A percentile compares a stretch with the other conserved stretches of the same genome.
These are phyloP conservation scores for Phoronis australis DNA, from an alignment of 2,888 invertebrate genomes.

Conservation along the genomic window DNA sequence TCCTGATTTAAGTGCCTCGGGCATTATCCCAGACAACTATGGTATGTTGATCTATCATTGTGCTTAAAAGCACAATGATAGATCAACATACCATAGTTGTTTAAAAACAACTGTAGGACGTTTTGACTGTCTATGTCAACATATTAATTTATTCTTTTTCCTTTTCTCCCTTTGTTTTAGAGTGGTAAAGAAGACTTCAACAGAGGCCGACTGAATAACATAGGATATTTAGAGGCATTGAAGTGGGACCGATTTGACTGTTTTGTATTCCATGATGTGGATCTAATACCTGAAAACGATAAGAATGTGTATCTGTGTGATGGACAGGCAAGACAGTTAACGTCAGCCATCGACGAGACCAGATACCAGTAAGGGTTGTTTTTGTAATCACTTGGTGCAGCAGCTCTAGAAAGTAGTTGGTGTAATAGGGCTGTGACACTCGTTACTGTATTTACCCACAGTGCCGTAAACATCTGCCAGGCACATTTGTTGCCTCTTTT, in stretches of 20 bases:
- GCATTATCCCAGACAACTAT: too few species aligned
- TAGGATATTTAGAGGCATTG: conserved; percentile 40
- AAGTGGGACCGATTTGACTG: conserved; percentile 35
- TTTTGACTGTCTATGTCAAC: neutral
- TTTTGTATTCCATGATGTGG: conserved; percentile 51
- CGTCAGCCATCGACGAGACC: conserved; percentile 53
- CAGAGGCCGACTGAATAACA: conserved; percentile 43
- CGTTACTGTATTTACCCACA: too few species aligned
- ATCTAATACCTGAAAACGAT: conserved; percentile 54
- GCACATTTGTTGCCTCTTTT: too few species aligned
- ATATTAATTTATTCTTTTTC: neutral
- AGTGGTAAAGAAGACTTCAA: conserved; percentile 37
- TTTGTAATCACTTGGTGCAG: neutral
- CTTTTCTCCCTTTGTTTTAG: conserved; percentile 22
- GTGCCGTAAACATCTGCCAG: too few species aligned
- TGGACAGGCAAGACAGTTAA: conserved; percentile 49
- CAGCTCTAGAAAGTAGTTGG: too few species aligned
- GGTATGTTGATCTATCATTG: too few species aligned
- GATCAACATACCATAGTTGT: too few species aligned
- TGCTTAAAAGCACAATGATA: too few species aligned
- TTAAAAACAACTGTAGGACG: too few species aligned
- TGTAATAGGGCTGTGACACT: neutral
- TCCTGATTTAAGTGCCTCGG: too few species aligned
- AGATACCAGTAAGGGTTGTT: conserved; percentile 51
- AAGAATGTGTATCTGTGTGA: conserved; percentile 53